Conservation (phyloP, 2,797 vertebrate genomes). For the Erethizon dorsatum region DNA sequence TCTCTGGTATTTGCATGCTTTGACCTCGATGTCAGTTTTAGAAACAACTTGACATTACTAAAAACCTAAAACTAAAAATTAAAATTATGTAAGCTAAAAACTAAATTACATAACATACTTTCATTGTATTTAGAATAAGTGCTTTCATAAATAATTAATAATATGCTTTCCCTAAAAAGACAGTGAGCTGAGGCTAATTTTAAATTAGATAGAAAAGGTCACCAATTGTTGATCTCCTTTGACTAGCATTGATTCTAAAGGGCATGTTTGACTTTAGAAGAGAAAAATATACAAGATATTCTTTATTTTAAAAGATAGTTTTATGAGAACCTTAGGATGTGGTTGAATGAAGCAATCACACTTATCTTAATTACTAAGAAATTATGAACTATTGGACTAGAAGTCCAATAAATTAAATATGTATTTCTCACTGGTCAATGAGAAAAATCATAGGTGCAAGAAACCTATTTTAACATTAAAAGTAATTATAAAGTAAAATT, state of each 20-base stretch:
- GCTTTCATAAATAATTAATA: conserved; percentile 82
- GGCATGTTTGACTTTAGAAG: conserved; percentile 85
- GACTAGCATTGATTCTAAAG: conserved; percentile 88
- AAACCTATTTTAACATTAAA: conserved; percentile 68
- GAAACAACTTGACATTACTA: conserved; percentile 72
- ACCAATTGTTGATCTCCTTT: conserved; percentile 87
- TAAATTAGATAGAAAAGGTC: conserved; percentile 87
- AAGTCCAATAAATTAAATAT: conserved; percentile 31
- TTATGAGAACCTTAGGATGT: conserved; percentile 65
- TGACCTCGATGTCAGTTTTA: conserved; percentile 75
- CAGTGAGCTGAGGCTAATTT: conserved; percentile 84
- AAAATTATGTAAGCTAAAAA: conserved; percentile 68
- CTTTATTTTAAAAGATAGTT: conserved; percentile 82
- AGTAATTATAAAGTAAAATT: conserved; percentile 66
- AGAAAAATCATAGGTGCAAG: conserved; percentile 82
- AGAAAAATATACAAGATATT: conserved; percentile 78
- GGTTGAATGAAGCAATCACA: conserved; percentile 62
- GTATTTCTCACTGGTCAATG: conserved; percentile 48
- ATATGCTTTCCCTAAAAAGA: conserved; percentile 82
- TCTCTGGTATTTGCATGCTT: conserved; percentile 75
- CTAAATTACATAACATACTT: conserved; percentile 75
- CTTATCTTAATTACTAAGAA: conserved; percentile 30
- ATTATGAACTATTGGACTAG: not conserved
- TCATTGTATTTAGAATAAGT: conserved; percentile 73
- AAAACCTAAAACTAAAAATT: conserved; percentile 65